A percentile compares a stretch with the other conserved stretches of the same genome.
These are phyloP conservation scores for Elysia crispata DNA, from an alignment of 2,888 invertebrate genomes.

Conservation along the genomic window DNA sequence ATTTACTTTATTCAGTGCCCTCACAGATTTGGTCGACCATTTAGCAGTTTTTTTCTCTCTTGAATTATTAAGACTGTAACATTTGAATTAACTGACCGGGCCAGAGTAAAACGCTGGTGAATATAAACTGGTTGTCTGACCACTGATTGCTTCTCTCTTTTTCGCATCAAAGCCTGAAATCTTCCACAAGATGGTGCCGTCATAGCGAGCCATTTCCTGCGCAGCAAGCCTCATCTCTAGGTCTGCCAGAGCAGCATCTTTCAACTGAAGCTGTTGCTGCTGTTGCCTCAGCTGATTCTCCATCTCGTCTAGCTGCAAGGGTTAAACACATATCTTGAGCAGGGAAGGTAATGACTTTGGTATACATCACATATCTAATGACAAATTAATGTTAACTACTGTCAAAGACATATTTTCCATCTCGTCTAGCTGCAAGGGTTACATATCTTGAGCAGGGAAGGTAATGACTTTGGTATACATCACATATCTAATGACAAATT, in stretches of 20 bases:
- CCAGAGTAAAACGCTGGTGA: slow-evolving; percentile 75
- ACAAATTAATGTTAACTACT: too few relatives aligned
- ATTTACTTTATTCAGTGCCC: too few relatives aligned
- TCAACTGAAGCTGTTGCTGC: slow-evolving; percentile 48
- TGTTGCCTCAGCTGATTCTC: slow-evolving; percentile 47
- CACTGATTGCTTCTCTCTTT: slow-evolving; percentile 68
- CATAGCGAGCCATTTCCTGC: slow-evolving; percentile 68
- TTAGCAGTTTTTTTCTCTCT: too few relatives aligned
- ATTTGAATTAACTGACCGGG: slow-evolving; percentile 47
- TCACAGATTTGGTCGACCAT: too few relatives aligned
- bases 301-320: slow-evolving; percentile 43
- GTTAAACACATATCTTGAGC: neutral
- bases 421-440: too few relatives aligned
- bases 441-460: neutral
- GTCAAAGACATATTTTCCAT: too few relatives aligned
- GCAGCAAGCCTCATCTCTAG: slow-evolving; percentile 64
- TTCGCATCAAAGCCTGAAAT: slow-evolving; percentile 65
- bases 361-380: too few relatives aligned
- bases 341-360: too few relatives aligned
- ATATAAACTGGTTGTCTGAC: slow-evolving; percentile 71
- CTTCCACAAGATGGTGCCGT: slow-evolving; percentile 75
- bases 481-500: too few relatives aligned
- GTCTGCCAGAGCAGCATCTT: slow-evolving; percentile 58
- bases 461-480: too few relatives aligned
- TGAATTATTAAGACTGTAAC: too few relatives aligned